Conservation (phyloP, 2,888 invertebrate genomes). For the Cistogaster globosa region DNA sequence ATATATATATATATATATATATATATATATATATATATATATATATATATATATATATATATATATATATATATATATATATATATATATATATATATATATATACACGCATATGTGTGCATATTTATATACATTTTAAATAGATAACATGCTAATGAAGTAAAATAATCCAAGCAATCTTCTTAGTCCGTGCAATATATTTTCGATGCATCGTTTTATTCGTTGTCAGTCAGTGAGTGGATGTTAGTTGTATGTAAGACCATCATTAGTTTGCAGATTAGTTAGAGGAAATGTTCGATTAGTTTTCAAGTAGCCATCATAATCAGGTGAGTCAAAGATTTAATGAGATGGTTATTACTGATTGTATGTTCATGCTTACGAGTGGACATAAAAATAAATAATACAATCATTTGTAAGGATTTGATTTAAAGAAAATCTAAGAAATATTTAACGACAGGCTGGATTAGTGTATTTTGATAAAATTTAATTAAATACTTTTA, state of each 20-base stretch:
- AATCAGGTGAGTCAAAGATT: slow-evolving; percentile 65
- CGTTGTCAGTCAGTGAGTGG: slow-evolving; percentile 26
- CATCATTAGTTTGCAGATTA: slow-evolving; percentile 68
- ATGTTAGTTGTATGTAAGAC: slow-evolving; percentile 58
- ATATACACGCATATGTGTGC: slow-evolving; percentile 1
- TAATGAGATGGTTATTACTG: slow-evolving; percentile 65
- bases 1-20: no score
- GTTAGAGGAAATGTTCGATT: slow-evolving; percentile 72
- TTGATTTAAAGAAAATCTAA: slow-evolving; percentile 41
- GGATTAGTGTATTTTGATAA: slow-evolving; percentile 16
- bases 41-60: no score
- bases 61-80: no score
- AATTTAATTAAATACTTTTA: not conserved
- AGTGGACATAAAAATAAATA: slow-evolving; percentile 10
- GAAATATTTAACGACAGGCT: slow-evolving; percentile 57
- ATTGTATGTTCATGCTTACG: slow-evolving; percentile 19
- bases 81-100: slow-evolving; percentile 1
- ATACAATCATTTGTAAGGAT: not conserved
- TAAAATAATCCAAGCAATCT: slow-evolving; percentile 60
- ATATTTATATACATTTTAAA: slow-evolving; percentile 1
- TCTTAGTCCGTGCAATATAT: slow-evolving; percentile 23
- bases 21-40: no score
- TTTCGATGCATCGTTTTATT: slow-evolving; percentile 15
- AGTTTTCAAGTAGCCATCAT: slow-evolving; percentile 67
- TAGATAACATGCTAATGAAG: slow-evolving; percentile 64